phyloP scores from a whole-genome alignment of 2,888 invertebrate genomes.

The Megalurothrips usitatus region DNA sequence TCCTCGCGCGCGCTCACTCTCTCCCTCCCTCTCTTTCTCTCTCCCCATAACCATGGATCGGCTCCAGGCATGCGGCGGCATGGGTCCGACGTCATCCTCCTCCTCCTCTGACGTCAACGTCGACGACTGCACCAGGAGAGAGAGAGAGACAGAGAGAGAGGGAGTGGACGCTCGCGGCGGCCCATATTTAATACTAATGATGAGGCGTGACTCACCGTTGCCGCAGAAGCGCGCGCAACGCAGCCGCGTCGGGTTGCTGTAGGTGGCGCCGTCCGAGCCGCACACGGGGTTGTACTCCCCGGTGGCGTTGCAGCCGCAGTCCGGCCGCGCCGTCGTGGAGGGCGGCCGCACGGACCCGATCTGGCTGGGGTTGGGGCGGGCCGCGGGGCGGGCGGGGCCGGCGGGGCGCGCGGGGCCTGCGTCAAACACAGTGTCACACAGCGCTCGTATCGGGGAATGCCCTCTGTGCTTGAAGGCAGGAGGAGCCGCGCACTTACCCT shows the following conservation, averaged over 20 bases:
- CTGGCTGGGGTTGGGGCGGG: not conserved
- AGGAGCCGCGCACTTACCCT: not conserved
- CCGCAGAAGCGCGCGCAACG: not conserved
- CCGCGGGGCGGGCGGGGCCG: not conserved
- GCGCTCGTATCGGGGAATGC: not conserved
- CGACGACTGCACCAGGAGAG: too few relatives aligned
- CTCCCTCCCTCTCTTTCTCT: too few relatives aligned
- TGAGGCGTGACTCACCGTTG: not conserved
- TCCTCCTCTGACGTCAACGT: too few relatives aligned
- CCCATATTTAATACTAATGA: too few relatives aligned
- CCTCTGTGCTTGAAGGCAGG: not conserved
- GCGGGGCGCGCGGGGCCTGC: not conserved
- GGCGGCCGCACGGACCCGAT: not conserved
- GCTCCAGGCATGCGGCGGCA: too few relatives aligned
- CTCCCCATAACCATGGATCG: too few relatives aligned
- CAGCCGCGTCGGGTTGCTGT: not conserved
- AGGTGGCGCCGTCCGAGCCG: conserved; percentile 18
- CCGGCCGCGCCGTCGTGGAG: not conserved
- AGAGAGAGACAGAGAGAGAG: too few relatives aligned
- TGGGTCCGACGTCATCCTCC: too few relatives aligned
- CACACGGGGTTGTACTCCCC: conserved; percentile 16
- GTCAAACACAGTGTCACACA: not conserved
- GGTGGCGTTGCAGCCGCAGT: not conserved
- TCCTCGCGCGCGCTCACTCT: too few relatives aligned
- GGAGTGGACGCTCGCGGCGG: too few relatives aligned